Base-by-base conservation (phyloP, 2,888 invertebrate species). In the Stenolophus ochropezus region DNA sequence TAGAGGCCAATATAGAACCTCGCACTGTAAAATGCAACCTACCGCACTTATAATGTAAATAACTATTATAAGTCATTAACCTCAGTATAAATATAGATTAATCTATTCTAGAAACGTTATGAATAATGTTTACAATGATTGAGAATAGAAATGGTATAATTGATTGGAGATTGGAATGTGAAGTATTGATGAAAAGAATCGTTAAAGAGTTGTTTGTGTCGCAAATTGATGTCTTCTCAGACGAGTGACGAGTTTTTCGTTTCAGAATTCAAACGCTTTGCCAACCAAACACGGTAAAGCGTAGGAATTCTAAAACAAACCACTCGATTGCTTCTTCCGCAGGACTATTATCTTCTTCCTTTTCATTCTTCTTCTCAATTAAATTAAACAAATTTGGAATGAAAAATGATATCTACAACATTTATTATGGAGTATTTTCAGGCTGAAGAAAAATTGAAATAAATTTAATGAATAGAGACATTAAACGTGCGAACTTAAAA, bases 221-320 rank as follows among this genome's bases (percentile, higher is more conserved):
- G 21, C 23, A 14, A 25, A 61, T n/a, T 25, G 25, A 61, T 61
- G 33, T 69, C 65, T 33, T 69, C 65, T 69, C 21, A 49, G 47
- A 23, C 49, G 47, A 21, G 20, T 8, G 18, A 20, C 25, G 27
- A 81, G 81, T 61, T 25, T 92, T 94, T 91, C 90, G 96, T 95
- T 96, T 96, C 95, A 96, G 96, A 96, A 96, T 96, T 96, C 96
- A 95, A 96, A 96, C 96, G 96, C 96, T 96, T 96, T 96, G 94
- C 96, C 96, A 86, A 89, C 85, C 86, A 87, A 89, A 90, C 89
- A 94, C 94, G 95, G 96, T 96, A 96, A 96, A 96, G 96, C 96
- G 96, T 96, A 96, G 96, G 96, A 96, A 96, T 96, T 96, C 96
- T 96, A 96, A 96, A 95, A 91, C 94, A 90, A 92, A 94, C 91